Conservation (phyloP, 2,888 invertebrate species). For the Troides oblongomaculatus region DNA sequence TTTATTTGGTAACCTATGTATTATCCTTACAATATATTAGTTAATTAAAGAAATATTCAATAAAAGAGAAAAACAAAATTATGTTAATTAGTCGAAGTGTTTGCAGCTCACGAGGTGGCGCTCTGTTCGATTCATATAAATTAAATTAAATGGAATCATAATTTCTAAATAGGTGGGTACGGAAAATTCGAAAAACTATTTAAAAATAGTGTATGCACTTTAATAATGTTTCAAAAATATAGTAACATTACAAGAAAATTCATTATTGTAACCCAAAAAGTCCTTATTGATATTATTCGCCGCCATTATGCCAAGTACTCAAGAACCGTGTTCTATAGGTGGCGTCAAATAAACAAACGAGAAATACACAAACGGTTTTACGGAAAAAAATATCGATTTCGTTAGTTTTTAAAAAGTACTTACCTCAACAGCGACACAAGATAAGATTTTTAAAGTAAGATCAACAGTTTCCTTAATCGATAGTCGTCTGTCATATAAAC, state of each 20-base stretch:
- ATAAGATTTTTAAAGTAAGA: conserved; percentile 87
- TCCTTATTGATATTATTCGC: conserved; percentile 25
- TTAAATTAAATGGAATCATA: neutral
- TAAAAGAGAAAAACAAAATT: neutral
- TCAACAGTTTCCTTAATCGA: conserved; percentile 81
- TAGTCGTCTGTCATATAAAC: conserved; percentile 82
- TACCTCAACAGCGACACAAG: conserved; percentile 89
- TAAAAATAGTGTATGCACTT: neutral
- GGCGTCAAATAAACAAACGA: conserved; percentile 35
- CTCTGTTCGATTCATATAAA: conserved; percentile 10
- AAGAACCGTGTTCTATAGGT: conserved; percentile 33
- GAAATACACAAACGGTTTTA: conserved; percentile 5
- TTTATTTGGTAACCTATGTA: neutral
- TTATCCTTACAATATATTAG: neutral
- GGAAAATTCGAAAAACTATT: neutral
- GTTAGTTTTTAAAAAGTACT: conserved; percentile 31
- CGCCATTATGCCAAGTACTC: conserved; percentile 37
- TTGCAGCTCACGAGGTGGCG: conserved; percentile 38
- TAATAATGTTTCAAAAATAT: neutral
- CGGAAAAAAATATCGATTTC: neutral
- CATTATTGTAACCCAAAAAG: neutral
- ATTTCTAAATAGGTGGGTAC: neutral
- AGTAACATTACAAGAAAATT: neutral
- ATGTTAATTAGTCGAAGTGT: neutral
- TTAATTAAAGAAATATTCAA: neutral